Base-by-base conservation (phyloP, 2,888 invertebrate genomes). In the Hylaea fasciaria region DNA sequence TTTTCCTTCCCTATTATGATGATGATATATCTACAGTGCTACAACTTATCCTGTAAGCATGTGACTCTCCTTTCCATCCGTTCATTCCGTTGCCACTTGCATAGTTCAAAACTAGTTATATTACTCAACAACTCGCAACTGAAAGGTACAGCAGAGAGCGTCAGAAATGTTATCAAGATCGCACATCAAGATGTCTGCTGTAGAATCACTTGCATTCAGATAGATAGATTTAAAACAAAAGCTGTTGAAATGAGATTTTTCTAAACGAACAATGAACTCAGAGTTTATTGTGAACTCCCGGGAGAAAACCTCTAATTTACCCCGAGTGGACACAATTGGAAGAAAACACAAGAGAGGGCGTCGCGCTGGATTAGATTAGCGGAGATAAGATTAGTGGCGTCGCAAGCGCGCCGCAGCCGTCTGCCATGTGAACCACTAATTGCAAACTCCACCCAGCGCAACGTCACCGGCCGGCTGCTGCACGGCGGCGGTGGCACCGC, bases 261-360 rank as follows among this genome's bases (percentile, higher is more conserved):
- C 73, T 80, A 59, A 73, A 74, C 72, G 77, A 78, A 74, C 80
- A 83, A 80, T 81, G 78, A 83, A 85, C 81, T 76, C 77, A 72
- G 74, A 77, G 79, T 83, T 80, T 79, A 78, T 81, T 83, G 81
- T 79, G 70, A 79, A 83, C 72, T 86, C 89, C 77, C 87, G 58
- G 67, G 87, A 87, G 90, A 86, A 83, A 88, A 86, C 80, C 80
- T 85, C 83, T 89, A 90, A 91, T 90, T 89, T 86, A 89, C 86
- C 88, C 86, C 82, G 87, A 89, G 84, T 90, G 89, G 87, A 89
- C 90, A 88, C 90, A 88, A 90, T 88, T 91, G 86, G 83, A 90
- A 90, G 91, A 90, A 91, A 90, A 91, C 87, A 89, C 88, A 82
- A 89, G 89, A 87, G 88, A 88, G 86, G 85, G 85, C 85, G 86